Evolutionary conservation across 2,888 invertebrate genomes (phyloP), one percentile per base, ranked within the genome.

Genomic region (Zele albiditarsus): DNA sequence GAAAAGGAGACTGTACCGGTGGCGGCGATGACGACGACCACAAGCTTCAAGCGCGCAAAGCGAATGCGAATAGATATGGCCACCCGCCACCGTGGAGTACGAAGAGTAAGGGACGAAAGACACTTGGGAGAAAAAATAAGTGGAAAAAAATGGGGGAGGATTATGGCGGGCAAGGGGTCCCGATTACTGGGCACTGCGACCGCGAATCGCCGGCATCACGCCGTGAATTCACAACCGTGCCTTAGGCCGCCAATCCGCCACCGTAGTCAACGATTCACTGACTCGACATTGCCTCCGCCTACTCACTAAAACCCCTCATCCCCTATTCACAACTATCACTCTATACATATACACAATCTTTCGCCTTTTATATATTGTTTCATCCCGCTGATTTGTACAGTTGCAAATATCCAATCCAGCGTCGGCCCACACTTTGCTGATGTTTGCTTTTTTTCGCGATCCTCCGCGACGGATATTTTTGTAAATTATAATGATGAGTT

Each of bases 161-260:
- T 86, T 81, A 87, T 84, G 85, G 84, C 84, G 87, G 85, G 84
- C 82, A 80, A 80, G 78, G 79, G 82, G 82, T 76, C 82, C 83
- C 85, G 88, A 89, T 89, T 88, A 89, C 88, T 89, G 89, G 89
- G 89, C 86, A 89, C 82, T 81, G 81, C 80, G 86, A 87, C 86
- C 88, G 86, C 89, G 89, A 89, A 89, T 89, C 89, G 88, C 87
- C 87, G 88, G 87, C 88, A 88, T 89, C 88, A 87, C 87, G 86
- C 86, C 87, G 85, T 83, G 86, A 85, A 89, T 88, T 87, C 86
- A 85, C 85, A 87, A 87, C 86, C 86, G 84, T 81, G 89, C 89
- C 89, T 79, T 82, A 89, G 89, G 89, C 89, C 87, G 82, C 89
- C 89, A 89, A 89, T 89, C 89, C 87, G 85, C 87, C 88, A 85